phyloP scores from a whole-genome alignment of 1,140 invertebrate genomes.

The Chrysopa pallens region DNA sequence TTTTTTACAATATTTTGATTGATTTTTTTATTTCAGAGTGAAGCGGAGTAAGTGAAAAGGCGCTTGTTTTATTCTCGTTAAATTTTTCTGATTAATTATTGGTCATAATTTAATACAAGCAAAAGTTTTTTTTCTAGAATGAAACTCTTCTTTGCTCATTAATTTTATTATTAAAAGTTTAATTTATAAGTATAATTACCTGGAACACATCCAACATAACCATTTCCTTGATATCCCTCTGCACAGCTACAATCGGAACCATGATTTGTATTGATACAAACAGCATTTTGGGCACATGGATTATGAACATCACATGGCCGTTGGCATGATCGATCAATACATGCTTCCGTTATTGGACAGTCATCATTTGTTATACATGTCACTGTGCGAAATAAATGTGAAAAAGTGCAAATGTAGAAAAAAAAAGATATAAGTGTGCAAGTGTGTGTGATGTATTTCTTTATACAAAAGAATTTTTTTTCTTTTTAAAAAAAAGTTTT shows the following conservation, averaged over 20 bases:
- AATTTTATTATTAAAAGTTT: too few relatives aligned
- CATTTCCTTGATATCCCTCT: slow-evolving; percentile 72
- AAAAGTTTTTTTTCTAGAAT: too few relatives aligned
- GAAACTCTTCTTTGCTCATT: too few relatives aligned
- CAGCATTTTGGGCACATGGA: slow-evolving; percentile 64
- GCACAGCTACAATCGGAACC: slow-evolving; percentile 67
- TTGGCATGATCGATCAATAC: slow-evolving; percentile 60
- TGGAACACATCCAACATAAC: slow-evolving; percentile 55
- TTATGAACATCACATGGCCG: slow-evolving; percentile 65
- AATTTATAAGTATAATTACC: slow-evolving; percentile 26
- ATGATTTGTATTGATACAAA: slow-evolving; percentile 79
- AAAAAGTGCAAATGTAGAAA: slow-evolving; percentile 5
- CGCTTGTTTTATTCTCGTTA: too few relatives aligned
- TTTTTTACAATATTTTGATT: too few relatives aligned
- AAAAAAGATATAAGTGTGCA: not conserved
- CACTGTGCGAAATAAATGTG: slow-evolving; percentile 32
- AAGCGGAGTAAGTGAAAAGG: too few relatives aligned
- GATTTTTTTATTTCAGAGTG: too few relatives aligned
- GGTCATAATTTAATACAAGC: too few relatives aligned
- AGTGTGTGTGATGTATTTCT: not conserved
- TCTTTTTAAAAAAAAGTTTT: not conserved
- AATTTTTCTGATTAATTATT: too few relatives aligned
- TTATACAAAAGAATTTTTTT: too few relatives aligned
- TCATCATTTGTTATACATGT: slow-evolving; percentile 66
- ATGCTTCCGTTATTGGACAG: slow-evolving; percentile 61